Evolutionary conservation across 1,140 invertebrate species (phyloP).

Genomic region (Leptinotarsa lineolata): DNA sequence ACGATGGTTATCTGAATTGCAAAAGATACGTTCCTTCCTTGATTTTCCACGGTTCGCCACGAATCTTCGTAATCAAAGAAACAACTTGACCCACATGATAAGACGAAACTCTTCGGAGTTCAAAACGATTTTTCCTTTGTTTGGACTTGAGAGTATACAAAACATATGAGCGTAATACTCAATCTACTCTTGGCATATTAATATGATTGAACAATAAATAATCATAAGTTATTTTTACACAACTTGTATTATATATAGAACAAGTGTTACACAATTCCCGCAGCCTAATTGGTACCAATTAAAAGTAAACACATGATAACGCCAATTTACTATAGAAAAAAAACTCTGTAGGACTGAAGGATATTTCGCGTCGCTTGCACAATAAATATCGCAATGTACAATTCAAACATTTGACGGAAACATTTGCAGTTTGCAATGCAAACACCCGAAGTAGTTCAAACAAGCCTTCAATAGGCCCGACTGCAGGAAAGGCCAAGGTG

Average conservation of each 20-base stretch:
- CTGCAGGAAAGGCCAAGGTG: not conserved
- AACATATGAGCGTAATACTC: not conserved
- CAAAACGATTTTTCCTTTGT: not conserved
- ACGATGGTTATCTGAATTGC: too few species aligned
- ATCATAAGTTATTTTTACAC: not conserved
- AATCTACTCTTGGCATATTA: not conserved
- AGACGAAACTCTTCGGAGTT: not conserved
- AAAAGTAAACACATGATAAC: not conserved
- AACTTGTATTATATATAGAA: not conserved
- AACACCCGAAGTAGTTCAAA: not conserved
- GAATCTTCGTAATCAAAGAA: not conserved
- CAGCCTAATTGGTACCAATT: not conserved
- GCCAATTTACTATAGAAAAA: slow-evolving; percentile 2
- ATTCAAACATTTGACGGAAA: slow-evolving; percentile 3
- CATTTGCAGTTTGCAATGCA: not conserved
- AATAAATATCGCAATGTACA: not conserved
- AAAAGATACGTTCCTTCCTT: too few species aligned
- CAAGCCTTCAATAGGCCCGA: not conserved
- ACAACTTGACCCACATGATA: not conserved
- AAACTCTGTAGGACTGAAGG: not conserved
- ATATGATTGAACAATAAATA: not conserved
- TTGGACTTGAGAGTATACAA: not conserved
- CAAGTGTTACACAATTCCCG: not conserved
- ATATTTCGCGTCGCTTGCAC: not conserved
- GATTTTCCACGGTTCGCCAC: too few species aligned